These are phyloP conservation scores for Microchirus variegatus DNA, from an alignment of 2,797 vertebrate genomes.

Conservation along the genomic window DNA sequence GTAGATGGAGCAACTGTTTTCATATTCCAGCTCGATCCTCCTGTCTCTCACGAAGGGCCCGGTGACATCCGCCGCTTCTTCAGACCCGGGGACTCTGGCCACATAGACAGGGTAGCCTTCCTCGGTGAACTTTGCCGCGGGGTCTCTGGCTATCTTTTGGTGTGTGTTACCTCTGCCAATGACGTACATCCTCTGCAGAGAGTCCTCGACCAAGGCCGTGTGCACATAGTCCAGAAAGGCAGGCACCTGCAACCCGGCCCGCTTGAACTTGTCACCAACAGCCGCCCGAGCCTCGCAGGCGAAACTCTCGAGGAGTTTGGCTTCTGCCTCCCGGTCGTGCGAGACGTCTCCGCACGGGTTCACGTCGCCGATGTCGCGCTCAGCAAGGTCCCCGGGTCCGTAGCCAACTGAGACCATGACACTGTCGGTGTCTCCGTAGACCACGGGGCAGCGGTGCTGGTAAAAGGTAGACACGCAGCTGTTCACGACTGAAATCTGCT, in stretches of 20 bases:
- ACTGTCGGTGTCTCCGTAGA: constrained; percentile 39
- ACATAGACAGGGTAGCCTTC: constrained; percentile 12
- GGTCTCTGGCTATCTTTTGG: neutral
- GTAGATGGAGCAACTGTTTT: constrained; percentile 29
- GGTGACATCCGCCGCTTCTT: neutral
- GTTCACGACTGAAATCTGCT: constrained; percentile 33
- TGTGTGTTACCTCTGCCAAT: neutral
- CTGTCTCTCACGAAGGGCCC: constrained; percentile 9
- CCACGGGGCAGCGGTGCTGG: neutral
- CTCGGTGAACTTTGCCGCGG: accelerated
- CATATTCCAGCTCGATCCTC: constrained; percentile 25
- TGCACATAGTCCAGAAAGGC: constrained; percentile 24
- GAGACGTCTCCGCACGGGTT: neutral
- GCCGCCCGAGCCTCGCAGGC: neutral
- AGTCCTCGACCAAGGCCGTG: constrained; percentile 1
- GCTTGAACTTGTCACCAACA: neutral
- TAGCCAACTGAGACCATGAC: constrained; percentile 23
- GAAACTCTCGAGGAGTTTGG: neutral
- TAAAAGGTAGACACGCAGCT: constrained; percentile 21
- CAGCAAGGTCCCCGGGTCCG: neutral
- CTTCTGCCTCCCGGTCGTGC: neutral
- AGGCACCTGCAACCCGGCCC: neutral
- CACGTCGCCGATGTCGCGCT: neutral
- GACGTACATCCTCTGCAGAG: constrained; percentile 17
- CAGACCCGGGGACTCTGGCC: accelerated